Conservation (phyloP, 2,888 invertebrate species). For the Dynastes hyllus region DNA sequence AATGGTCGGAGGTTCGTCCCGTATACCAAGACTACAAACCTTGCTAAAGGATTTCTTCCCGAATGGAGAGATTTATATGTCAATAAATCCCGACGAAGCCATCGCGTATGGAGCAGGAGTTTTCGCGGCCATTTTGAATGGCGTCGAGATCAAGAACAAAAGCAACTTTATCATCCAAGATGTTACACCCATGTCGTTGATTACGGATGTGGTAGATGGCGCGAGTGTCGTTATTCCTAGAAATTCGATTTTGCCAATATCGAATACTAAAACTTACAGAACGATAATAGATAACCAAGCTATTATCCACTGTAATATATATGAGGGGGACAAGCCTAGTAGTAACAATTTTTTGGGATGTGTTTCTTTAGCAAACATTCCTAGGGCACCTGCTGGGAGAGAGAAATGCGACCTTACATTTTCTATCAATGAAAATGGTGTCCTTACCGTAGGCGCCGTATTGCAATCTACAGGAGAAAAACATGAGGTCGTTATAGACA, state of each 20-base stretch:
- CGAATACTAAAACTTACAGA: conserved; percentile 9
- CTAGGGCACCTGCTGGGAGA: conserved; percentile 1
- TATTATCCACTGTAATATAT: conserved; percentile 25
- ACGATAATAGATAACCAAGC: conserved; percentile 16
- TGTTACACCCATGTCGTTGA: conserved; percentile 60
- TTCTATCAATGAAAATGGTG: conserved; percentile 19
- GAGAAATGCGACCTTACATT: conserved; percentile 27
- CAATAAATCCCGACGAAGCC: conserved; percentile 61
- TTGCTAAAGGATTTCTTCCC: conserved; percentile 57
- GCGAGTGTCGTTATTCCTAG: conserved; percentile 23
- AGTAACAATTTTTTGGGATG: conserved; percentile 1
- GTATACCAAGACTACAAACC: conserved; percentile 60
- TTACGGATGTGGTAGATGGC: conserved; percentile 7
- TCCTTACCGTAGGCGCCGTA: not conserved
- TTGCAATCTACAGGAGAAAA: conserved; percentile 26
- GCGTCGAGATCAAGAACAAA: conserved; percentile 31
- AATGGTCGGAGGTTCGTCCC: conserved; percentile 61
- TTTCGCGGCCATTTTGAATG: conserved; percentile 57
- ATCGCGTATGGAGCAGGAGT: conserved; percentile 62
- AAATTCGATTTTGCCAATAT: conserved; percentile 12
- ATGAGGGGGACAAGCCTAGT: conserved; percentile 6
- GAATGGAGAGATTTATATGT: conserved; percentile 54
- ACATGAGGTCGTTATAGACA: conserved; percentile 13
- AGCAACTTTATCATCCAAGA: conserved; percentile 53
- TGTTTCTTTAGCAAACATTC: conserved; percentile 20